phyloP scores from a whole-genome alignment of 2,888 invertebrate genomes.

The Xestia ashworthii region DNA sequence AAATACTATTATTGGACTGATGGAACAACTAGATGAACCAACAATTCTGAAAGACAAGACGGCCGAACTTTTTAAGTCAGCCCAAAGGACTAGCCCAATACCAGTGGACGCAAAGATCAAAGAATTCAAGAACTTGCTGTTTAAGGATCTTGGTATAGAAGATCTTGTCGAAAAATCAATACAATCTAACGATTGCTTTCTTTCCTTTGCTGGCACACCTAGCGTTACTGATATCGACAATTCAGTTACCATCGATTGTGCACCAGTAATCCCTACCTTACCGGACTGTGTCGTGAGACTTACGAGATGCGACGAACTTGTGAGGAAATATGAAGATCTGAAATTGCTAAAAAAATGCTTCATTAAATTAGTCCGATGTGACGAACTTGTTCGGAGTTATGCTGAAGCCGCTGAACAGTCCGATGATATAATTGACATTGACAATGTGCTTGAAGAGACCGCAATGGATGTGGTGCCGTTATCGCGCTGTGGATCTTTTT shows the following conservation, averaged over 20 bases:
- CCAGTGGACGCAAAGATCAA: conserved; percentile 64
- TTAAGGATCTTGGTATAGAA: conserved; percentile 74
- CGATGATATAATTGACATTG: conserved; percentile 32
- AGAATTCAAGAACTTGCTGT: conserved; percentile 71
- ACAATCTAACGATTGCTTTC: conserved; percentile 20
- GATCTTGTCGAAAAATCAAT: conserved; percentile 24
- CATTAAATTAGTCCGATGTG: conserved; percentile 76
- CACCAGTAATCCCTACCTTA: conserved; percentile 13
- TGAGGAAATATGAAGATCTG: conserved; percentile 69
- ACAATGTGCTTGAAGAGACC: conserved; percentile 24
- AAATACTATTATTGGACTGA: conserved; percentile 25
- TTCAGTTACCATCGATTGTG: conserved; percentile 12
- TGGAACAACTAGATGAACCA: conserved; percentile 1
- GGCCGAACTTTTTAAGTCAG: not conserved
- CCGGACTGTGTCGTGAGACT: conserved; percentile 74
- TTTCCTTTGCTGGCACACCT: conserved; percentile 23
- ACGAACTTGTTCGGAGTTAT: conserved; percentile 52
- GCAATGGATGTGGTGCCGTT: conserved; percentile 21
- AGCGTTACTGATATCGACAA: not conserved
- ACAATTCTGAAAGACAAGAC: not conserved
- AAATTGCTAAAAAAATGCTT: conserved; percentile 71
- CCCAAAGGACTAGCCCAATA: not conserved
- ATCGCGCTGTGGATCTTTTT: conserved; percentile 62
- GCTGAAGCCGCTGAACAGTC: conserved; percentile 1
- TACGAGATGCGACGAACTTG: conserved; percentile 75